Conservation (phyloP, 2,888 invertebrate genomes). For the Platycheirus albimanus region DNA sequence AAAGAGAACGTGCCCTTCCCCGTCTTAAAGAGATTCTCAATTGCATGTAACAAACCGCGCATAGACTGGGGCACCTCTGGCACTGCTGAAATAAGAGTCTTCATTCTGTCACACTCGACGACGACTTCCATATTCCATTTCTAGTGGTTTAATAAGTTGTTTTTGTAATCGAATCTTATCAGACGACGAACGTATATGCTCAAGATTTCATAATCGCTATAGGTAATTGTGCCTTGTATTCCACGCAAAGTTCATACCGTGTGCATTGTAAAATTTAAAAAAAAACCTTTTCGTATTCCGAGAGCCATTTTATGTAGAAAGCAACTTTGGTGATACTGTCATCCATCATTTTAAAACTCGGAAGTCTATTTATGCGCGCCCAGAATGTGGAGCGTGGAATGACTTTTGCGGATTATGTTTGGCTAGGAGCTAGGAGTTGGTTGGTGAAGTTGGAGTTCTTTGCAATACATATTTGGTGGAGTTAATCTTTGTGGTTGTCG, state of each 20-base stretch:
- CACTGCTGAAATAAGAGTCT: constrained; percentile 12
- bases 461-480: constrained; percentile 19
- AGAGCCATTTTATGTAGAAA: not conserved
- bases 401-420: constrained; percentile 47
- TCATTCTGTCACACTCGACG: not conserved
- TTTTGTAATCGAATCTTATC: constrained; percentile 50
- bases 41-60: constrained; percentile 34
- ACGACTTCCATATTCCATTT: constrained; percentile 16
- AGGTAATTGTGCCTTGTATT: constrained; percentile 25
- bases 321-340: constrained; percentile 16
- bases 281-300: constrained; percentile 13
- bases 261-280: not conserved
- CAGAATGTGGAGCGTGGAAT: constrained; percentile 42
- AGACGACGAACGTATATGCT: constrained; percentile 42
- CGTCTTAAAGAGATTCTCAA: not conserved
- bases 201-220: constrained; percentile 57
- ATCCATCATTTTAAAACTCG: constrained; percentile 10
- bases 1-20: constrained; percentile 46
- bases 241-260: constrained; percentile 8
- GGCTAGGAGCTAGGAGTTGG: constrained; percentile 14
- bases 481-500: constrained; percentile 41
- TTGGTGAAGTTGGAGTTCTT: not conserved
- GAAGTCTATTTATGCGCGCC: constrained; percentile 47
- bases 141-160: constrained; percentile 46
- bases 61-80: constrained; percentile 28